phyloP scores from a whole-genome alignment of 2,888 invertebrate genomes.

The Antitype chi region DNA sequence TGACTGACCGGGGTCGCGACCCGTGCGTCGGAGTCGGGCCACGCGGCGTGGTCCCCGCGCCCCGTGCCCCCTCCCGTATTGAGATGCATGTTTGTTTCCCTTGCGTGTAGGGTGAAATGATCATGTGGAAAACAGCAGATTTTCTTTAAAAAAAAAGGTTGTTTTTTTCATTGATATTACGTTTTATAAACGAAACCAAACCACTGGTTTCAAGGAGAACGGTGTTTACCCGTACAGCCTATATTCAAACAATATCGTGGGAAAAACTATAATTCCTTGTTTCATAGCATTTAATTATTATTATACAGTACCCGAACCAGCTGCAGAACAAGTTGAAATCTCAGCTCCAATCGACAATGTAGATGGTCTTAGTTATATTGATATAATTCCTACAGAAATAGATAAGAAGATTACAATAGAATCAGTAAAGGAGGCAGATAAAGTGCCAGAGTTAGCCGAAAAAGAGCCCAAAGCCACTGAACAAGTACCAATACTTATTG shows the following conservation, averaged over 20 bases:
- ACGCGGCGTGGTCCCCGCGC: no score
- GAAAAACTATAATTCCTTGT: not conserved
- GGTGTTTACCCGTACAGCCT: no score
- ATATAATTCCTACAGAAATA: slow-evolving; percentile 11
- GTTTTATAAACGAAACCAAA: no score
- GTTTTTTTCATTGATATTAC: no score
- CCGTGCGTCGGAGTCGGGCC: no score
- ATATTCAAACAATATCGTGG: not conserved
- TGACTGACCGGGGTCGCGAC: no score
- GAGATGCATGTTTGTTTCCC: no score
- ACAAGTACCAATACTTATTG: not conserved
- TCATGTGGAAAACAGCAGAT: no score
- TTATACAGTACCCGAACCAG: slow-evolving; percentile 44
- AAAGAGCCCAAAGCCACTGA: slow-evolving; percentile 8
- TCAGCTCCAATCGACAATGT: slow-evolving; percentile 24
- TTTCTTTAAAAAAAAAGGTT: no score
- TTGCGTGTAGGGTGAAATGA: no score
- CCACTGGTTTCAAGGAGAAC: no score
- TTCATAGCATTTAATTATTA: not conserved
- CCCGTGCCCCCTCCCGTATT: no score
- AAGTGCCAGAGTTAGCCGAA: slow-evolving; percentile 5
- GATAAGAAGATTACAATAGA: slow-evolving; percentile 7
- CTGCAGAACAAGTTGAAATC: slow-evolving; percentile 29
- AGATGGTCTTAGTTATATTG: slow-evolving; percentile 23
- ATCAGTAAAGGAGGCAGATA: slow-evolving; percentile 3